Base-by-base conservation (phyloP, 2,888 invertebrate genomes). In the Acrocera orbiculus region DNA sequence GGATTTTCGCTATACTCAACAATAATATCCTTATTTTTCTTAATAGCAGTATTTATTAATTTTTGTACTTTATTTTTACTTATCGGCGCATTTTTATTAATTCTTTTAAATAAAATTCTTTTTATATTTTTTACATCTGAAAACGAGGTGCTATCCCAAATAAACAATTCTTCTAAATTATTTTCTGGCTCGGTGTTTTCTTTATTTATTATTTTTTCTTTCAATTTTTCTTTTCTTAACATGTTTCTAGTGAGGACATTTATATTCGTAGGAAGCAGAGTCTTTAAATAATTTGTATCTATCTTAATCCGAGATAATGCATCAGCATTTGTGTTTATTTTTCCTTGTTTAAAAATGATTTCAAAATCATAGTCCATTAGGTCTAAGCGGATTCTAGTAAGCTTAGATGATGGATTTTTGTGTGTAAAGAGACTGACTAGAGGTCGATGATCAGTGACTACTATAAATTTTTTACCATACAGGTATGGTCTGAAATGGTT, bases 361-460 rank as follows among this genome's bases (percentile, higher is more conserved):
- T 43, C 39, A 30, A 47, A 51, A 7, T 48, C 46, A 34, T 43
- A 50, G 31, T 50, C 44, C 16, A 39, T 40, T 15, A 51, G 36
- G 34, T 47, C 46, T 16, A 51, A 32, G 30, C 47, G 24, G 45
- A 49, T 50, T 30, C 49, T 37, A 6, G 47, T 38, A 5, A 55
- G 26, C 31, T 46, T 41, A 4, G 44, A 41, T n/a, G 42, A 45
- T 15, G 44, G 45, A 16, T 46, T 47, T 34, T 47, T 48, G 15
- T 43, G 28, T 16, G 39, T 40, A 31, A 42, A 39, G 20, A 45
- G 34, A 37, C 44, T 45, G 20, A 40, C 36, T 7, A 51, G 37
- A 3, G 47, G 47, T 33, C 44, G 42, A 38, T 52, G 50, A 35
- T 52, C 53, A 2, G 48, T 50, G 4, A 47, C 40, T 4, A 51